Evolutionary conservation across 30 jellyfish, hydroid and myxozoan species (phyloP).

Genomic region (Aurelia aurita complex sp. Pacific): DNA sequence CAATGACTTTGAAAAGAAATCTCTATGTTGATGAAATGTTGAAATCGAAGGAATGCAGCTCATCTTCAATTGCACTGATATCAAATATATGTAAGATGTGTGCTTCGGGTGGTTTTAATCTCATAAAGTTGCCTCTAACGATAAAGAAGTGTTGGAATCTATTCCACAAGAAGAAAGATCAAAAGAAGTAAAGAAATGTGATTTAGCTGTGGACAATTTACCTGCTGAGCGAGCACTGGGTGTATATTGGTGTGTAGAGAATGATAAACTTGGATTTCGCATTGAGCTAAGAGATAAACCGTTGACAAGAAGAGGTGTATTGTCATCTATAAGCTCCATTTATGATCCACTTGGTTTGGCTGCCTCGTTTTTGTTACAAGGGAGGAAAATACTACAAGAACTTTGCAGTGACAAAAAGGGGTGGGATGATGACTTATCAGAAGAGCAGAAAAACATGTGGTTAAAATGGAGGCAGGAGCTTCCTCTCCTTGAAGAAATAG

Average conservation of each 20-base stretch:
- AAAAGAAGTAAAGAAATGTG: no score
- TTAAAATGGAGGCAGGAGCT: slow-evolving; percentile 40
- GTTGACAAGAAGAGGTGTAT: no score
- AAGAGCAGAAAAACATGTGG: slow-evolving; percentile 24
- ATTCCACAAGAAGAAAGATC: no score
- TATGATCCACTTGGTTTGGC: no score
- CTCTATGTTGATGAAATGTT: slow-evolving; percentile 71
- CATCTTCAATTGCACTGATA: slow-evolving; percentile 27
- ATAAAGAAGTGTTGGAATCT: no score
- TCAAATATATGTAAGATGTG: slow-evolving; percentile 22
- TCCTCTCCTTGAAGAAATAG: slow-evolving; percentile 10
- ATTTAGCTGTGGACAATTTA: no score
- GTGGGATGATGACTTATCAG: slow-evolving; percentile 53
- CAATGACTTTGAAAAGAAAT: slow-evolving; percentile 21
- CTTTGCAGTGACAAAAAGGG: slow-evolving; percentile 28
- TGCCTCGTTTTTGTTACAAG: slow-evolving; percentile 48
- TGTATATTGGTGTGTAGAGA: no score
- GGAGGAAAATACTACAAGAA: slow-evolving; percentile 36
- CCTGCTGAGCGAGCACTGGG: no score
- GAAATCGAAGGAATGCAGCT: slow-evolving; percentile 48
- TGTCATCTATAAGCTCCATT: no score
- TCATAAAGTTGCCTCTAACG: slow-evolving; percentile 18
- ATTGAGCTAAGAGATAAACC: no score
- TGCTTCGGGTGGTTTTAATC: slow-evolving; percentile 46
- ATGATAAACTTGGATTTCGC: no score